Conservation (phyloP, 2,113 vertebrate species). For the Nipponia nippon region DNA sequence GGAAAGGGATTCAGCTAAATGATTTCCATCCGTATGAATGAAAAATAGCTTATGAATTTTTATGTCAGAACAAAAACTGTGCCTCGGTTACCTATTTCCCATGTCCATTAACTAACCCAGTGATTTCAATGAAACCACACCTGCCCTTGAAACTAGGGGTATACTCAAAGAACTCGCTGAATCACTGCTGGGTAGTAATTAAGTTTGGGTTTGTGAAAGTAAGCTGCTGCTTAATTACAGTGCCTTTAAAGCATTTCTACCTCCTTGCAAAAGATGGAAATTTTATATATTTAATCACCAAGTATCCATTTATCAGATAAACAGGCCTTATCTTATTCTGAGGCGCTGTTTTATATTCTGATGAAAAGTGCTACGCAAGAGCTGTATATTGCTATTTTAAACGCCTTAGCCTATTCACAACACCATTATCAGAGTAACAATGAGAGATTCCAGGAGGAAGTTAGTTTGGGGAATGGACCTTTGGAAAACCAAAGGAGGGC, state of each 20-base stretch:
- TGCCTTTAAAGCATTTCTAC: not conserved
- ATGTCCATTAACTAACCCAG: not conserved
- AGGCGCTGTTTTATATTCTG: not conserved
- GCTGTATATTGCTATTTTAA: not conserved
- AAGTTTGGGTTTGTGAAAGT: not conserved
- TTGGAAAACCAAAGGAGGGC: not conserved
- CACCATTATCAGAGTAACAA: not conserved
- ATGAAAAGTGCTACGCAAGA: not conserved
- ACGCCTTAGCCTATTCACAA: not conserved
- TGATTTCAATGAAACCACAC: not conserved
- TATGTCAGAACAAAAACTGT: not conserved
- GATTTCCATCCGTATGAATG: not conserved
- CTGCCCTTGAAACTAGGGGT: not conserved
- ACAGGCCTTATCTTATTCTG: not conserved
- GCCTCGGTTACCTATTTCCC: not conserved
- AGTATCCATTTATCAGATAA: not conserved
- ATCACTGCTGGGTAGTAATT: not conserved
- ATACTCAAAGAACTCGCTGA: not conserved
- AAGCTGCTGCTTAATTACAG: not conserved
- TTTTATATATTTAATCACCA: not conserved
- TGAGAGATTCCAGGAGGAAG: not conserved
- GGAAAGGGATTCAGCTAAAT: not conserved
- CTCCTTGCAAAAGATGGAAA: not conserved
- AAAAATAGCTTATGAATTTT: not conserved
- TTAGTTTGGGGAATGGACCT: not conserved